Evolutionary conservation across 2,888 invertebrate genomes (phyloP).

Genomic region (Nematopogon swammerdamellus): DNA sequence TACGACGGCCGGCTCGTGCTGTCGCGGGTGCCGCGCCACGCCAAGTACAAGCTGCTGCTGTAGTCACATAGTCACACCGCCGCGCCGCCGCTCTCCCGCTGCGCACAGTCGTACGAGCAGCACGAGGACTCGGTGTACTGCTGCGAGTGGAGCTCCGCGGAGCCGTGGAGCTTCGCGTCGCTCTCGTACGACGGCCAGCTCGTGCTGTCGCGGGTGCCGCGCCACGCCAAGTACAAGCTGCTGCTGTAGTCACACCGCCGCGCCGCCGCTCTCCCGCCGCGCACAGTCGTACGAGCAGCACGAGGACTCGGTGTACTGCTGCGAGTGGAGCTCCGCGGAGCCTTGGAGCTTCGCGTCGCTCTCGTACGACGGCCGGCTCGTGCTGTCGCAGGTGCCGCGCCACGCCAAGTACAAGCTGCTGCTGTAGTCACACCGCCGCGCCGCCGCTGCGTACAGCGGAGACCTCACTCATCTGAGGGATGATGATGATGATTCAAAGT

Average conservation of each 20-base stretch:
- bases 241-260: no score
- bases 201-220: constrained; percentile 90
- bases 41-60: constrained; percentile 89
- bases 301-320: constrained; percentile 96
- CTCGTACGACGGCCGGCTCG: constrained; percentile 93
- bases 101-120: constrained; percentile 91
- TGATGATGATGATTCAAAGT: no score
- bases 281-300: constrained; percentile 95
- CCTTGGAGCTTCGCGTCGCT: constrained; percentile 99
- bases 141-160: constrained; percentile 95
- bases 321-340: constrained; percentile 96
- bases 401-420: constrained; percentile 93
- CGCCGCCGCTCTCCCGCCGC: no score
- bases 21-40: constrained; percentile 88
- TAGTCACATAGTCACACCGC: no score
- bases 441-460: no score
- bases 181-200: constrained; percentile 95
- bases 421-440: no score
- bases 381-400: constrained; percentile 90
- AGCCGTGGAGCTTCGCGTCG: constrained; percentile 99
- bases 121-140: constrained; percentile 98
- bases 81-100: no score
- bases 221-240: constrained; percentile 92
- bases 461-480: no score
- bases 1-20: constrained; percentile 95